Evolutionary conservation across 2,888 invertebrate genomes (phyloP), one percentile per base, ranked within the genome.

Genomic region (Nebria brevicollis): DNA sequence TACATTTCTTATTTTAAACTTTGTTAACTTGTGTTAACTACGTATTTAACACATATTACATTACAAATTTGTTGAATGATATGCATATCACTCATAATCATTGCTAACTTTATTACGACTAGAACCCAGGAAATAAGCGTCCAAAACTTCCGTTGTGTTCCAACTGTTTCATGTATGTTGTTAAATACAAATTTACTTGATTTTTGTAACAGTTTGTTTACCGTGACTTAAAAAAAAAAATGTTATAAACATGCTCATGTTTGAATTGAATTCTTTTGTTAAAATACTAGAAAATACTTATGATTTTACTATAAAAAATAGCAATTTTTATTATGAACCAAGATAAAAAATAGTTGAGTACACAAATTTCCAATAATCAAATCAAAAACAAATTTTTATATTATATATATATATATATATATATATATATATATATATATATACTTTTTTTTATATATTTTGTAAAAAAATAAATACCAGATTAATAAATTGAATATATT

Each of bases 231-330:
- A 3, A 54, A 54, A 54, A 54, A 54, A 54, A 54, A 54, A 54
- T 7, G 34, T 34, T 34, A 4, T 34, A 34, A 34, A 34, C 34
- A 34, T 34, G 34, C 1, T 34, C 34, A 34, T 34, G 34, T 34
- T 34, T 34, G 34, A 34, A 0, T 34, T 34, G 34, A 34, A 34
- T 34, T 34, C 34, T 34, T 34, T 34, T 34, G 34, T 34, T 34
- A 34, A 34, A 34, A 34, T 34, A 34, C 34, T 34, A 34, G 2
- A 34, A 34, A 34, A 34, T 34, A 34, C 34, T 34, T 34, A 34
- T 34, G 42, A 78, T 78, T 78, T 78, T 78, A 78, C 78, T 78
- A 78, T 78, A 78, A 78, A 78, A 34, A 72, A 73, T 78, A 78
- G 78, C 78, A 78, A 78, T 73, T 43, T 73, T 78, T 77, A 77